These are phyloP conservation scores for Harpagus bidentatus DNA, from an alignment of 2,113 vertebrate species.

Conservation along the genomic window DNA sequence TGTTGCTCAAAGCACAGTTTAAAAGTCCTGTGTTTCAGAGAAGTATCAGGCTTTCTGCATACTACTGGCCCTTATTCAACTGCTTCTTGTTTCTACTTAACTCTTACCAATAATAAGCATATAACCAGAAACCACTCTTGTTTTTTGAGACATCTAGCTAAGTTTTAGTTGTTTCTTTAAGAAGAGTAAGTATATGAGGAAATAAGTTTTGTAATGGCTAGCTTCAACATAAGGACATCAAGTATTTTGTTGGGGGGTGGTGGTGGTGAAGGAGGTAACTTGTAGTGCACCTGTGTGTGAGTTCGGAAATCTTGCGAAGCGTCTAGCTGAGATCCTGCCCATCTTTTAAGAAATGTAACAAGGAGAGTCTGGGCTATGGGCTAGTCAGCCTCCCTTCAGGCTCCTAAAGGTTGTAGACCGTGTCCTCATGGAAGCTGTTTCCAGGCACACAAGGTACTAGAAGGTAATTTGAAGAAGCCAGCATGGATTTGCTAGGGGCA, in stretches of 20 bases:
- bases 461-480: background rate
- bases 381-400: background rate
- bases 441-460: background rate
- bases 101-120: background rate
- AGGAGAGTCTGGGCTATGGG: background rate
- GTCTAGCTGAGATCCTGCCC: background rate
- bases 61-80: background rate
- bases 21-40: background rate
- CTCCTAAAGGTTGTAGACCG: background rate
- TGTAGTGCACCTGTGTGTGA: fast-evolving
- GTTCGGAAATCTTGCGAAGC: background rate
- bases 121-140: background rate
- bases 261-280: background rate
- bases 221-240: background rate
- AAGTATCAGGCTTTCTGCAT: background rate
- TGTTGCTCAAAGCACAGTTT: background rate
- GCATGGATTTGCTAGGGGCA: background rate
- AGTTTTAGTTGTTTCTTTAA: background rate
- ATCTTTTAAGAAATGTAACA: background rate
- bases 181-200: background rate
- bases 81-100: background rate
- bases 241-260: background rate
- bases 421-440: background rate
- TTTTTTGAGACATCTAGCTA: background rate
- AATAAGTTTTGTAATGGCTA: background rate